phyloP scores from a whole-genome alignment of 1,140 invertebrate species.

The Lamellibrachia luymesi region DNA sequence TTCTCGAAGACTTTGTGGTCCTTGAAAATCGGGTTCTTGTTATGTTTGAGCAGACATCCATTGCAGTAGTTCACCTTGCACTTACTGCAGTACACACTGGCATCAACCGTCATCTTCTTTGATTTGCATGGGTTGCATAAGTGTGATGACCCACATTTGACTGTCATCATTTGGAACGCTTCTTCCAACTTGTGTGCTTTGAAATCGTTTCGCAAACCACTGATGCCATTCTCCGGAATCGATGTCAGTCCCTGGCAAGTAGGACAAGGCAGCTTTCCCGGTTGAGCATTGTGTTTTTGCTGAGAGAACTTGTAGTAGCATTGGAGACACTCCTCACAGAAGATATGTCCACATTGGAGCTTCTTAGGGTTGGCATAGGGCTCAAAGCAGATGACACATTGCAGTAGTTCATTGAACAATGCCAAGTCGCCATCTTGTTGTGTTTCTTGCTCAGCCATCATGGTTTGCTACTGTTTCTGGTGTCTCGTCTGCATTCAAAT shows the following conservation, averaged over 20 bases:
- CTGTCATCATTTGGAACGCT: conserved; percentile 26
- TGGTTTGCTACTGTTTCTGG: not conserved
- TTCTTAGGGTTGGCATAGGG: conserved; percentile 23
- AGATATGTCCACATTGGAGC: conserved; percentile 27
- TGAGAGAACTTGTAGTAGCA: conserved; percentile 20
- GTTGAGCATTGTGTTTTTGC: conserved; percentile 15
- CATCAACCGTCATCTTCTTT: conserved; percentile 5
- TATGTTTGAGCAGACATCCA: conserved; percentile 23
- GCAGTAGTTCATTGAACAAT: conserved; percentile 24
- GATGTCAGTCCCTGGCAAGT: conserved; percentile 26
- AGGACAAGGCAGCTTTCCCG: conserved; percentile 26
- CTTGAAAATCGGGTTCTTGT: conserved; percentile 26
- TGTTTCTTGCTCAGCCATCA: not conserved
- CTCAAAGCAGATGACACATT: conserved; percentile 30
- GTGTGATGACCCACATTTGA: not conserved
- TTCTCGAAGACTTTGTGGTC: conserved; percentile 24
- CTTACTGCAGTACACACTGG: conserved; percentile 19
- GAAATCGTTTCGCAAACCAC: conserved; percentile 27
- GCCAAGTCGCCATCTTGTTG: not conserved
- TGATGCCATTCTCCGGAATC: conserved; percentile 21
- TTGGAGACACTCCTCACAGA: conserved; percentile 24
- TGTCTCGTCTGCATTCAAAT: not conserved
- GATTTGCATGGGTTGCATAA: conserved; percentile 22
- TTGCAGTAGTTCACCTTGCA: conserved; percentile 27
- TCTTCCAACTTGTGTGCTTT: conserved; percentile 29